A percentile compares a stretch with the other conserved stretches of the same genome.
These are phyloP conservation scores for Aphidius ervi DNA, from an alignment of 1,140 invertebrate genomes.

Conservation along the genomic window DNA sequence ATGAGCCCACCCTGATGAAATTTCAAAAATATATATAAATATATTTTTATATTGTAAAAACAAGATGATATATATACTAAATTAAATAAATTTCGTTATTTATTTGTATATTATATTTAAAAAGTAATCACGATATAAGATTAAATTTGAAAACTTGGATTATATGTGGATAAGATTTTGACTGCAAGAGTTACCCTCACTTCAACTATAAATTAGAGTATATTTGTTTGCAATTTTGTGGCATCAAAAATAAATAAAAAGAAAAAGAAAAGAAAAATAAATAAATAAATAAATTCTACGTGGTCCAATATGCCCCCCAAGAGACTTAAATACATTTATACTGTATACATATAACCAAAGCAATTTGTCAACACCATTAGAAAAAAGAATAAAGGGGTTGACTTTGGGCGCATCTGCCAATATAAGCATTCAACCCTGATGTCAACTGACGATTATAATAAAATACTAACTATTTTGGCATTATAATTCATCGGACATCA, in stretches of 20 bases:
- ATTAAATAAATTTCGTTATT: no score
- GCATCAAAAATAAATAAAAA: slow-evolving; percentile 23
- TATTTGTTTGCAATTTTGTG: slow-evolving; percentile 31
- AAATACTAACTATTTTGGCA: slow-evolving; percentile 46
- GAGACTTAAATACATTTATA: slow-evolving; percentile 30
- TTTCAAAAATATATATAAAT: no score
- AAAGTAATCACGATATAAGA: no score
- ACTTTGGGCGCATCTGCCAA: slow-evolving; percentile 49
- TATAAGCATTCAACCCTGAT: slow-evolving; percentile 24
- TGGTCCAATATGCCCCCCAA: slow-evolving; percentile 31
- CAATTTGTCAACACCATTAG: slow-evolving; percentile 56
- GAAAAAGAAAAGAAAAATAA: neutral
- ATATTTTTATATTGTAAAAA: no score
- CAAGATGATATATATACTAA: no score
- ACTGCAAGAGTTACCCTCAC: no score
- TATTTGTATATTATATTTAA: no score
- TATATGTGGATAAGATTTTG: no score
- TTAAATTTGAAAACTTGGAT: no score
- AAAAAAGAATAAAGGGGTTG: slow-evolving; percentile 39
- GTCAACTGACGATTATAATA: slow-evolving; percentile 42
- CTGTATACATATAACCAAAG: slow-evolving; percentile 37
- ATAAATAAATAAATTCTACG: neutral
- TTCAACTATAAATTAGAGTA: no score
- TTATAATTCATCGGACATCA: slow-evolving; percentile 28
- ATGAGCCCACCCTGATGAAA: no score